Conservation (phyloP, 2,888 invertebrate species). For the Habroteleia sp. region DNA sequence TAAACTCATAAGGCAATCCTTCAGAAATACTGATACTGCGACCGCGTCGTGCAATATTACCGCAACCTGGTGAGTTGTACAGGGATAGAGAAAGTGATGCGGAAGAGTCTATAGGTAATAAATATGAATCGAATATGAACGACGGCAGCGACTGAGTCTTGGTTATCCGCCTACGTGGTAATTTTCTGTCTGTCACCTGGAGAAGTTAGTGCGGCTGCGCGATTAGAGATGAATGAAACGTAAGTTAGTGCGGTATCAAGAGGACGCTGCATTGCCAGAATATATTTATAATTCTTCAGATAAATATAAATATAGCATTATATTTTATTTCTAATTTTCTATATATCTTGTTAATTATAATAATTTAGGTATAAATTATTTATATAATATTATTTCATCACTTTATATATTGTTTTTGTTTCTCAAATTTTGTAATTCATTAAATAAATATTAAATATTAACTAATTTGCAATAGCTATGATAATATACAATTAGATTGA, state of each 20-base stretch:
- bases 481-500: too few species aligned
- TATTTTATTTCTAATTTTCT: too few species aligned
- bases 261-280: not conserved
- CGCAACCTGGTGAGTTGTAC: slow-evolving; percentile 68
- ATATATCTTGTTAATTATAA: too few species aligned
- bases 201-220: slow-evolving; percentile 51
- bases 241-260: not conserved
- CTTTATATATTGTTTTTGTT: too few species aligned
- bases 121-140: slow-evolving; percentile 64
- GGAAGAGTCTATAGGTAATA: slow-evolving; percentile 61
- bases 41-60: slow-evolving; percentile 34
- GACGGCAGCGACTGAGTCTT: slow-evolving; percentile 67
- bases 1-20: slow-evolving; percentile 8
- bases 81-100: slow-evolving; percentile 68
- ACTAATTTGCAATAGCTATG: too few species aligned
- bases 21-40: slow-evolving; percentile 26
- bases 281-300: too few species aligned
- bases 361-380: too few species aligned
- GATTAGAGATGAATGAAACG: slow-evolving; percentile 24
- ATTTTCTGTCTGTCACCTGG: slow-evolving; percentile 74
- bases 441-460: too few species aligned
- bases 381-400: too few species aligned
- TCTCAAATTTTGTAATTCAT: too few species aligned
- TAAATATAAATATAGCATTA: too few species aligned
- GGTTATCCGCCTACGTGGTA: slow-evolving; percentile 70